Base-by-base conservation (phyloP, 23 tunicate genomes). In the Aplidium turbinatum region DNA sequence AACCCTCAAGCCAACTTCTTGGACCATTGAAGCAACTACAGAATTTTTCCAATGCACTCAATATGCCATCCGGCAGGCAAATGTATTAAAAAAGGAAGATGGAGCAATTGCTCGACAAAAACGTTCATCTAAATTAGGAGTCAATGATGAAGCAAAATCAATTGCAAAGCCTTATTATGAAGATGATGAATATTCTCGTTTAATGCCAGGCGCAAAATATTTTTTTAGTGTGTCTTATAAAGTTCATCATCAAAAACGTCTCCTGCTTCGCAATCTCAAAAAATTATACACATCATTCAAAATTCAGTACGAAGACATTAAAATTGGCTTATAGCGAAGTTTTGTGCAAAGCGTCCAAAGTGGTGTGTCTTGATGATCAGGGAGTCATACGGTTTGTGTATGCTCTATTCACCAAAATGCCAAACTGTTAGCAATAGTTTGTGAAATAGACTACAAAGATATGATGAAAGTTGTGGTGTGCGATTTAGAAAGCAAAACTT, bases 311-410 rank as follows among this genome's bases (percentile, higher is more conserved):
- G 27, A 40, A 68, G 23, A 29, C 16, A 23, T 68, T 25, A 35
- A 40, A 36, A 35, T 68, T 39, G 75, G 75, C 16, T 38, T 68
- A n/a, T n/a, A n/a, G 13, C 22, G 11, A 68, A 25, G 13, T 38
- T 35, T 68, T 33, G 31, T 35, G 40, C 70, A 63, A 22, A 22
- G 45, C 4, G 70, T 22, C 60, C 60, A 45, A 68, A 68, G 23
- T 68, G 75, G 58, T 45, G 66, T 45, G 75, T 68, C 7, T 20
- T 68, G 24, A 35, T 35, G 58, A 65, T 38, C 66, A 9, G 75
- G 75, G 20, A 68, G 46, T 13, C 75, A 68, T 68, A 9, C 75
- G 23, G 38, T 25, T 13, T 54, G 60, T 54, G 60, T 54, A 25
- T 54, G 60, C 22, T 54, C 60, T 25, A 54, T n/a, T 11, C 60